Evolutionary conservation across 1,140 invertebrate genomes (phyloP).

Genomic region (Potamilus streckersoni): DNA sequence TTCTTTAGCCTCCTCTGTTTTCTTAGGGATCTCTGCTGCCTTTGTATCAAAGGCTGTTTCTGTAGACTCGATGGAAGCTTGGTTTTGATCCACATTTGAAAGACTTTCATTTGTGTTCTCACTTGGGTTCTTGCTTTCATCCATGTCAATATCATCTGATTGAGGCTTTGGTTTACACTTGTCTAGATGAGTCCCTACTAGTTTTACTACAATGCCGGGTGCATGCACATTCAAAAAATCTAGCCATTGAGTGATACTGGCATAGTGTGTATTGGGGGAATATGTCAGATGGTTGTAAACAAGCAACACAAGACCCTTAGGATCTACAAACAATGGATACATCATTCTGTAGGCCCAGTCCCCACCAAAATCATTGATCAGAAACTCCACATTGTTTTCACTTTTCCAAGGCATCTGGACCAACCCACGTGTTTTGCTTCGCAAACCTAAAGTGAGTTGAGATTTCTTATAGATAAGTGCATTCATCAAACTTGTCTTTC

Average conservation of each 20-base stretch:
- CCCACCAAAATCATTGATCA: conserved; percentile 63
- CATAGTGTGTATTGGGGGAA: conserved; percentile 45
- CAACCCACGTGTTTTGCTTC: conserved; percentile 47
- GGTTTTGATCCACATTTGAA: conserved; percentile 1
- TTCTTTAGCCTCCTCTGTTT: conserved; percentile 2
- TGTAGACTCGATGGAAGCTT: background rate
- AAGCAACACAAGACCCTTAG: conserved; percentile 57
- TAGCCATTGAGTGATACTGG: conserved; percentile 61
- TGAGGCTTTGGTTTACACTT: conserved; percentile 13
- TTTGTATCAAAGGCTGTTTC: background rate
- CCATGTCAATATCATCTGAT: conserved; percentile 20
- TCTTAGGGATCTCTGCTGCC: background rate
- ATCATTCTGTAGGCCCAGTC: conserved; percentile 54
- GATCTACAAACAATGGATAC: conserved; percentile 60
- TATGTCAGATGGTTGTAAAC: conserved; percentile 61
- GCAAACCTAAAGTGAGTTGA: conserved; percentile 34
- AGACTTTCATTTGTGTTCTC: conserved; percentile 4
- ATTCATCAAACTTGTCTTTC: conserved; percentile 61
- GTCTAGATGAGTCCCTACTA: conserved; percentile 61
- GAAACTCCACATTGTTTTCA: conserved; percentile 62
- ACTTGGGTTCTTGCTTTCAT: conserved; percentile 9
- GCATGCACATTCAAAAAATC: conserved; percentile 51
- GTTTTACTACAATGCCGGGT: conserved; percentile 62
- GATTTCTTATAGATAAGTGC: conserved; percentile 50
- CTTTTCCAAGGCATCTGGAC: conserved; percentile 58